Conservation (phyloP, 2,797 vertebrate genomes). For the Mormyrus hasselquistii region DNA sequence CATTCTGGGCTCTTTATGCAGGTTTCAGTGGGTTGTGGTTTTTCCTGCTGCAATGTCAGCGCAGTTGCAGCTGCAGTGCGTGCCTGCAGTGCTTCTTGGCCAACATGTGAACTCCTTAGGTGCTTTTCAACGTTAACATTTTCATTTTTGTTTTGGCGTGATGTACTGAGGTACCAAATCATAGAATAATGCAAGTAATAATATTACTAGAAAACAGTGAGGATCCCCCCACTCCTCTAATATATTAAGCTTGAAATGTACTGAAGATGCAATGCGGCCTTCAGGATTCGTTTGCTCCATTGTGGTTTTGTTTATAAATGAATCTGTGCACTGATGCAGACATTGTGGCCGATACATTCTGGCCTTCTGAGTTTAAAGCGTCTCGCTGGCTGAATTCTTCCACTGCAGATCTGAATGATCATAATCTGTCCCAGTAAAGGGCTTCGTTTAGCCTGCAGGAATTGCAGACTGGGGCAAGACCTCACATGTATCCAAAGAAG, state of each 20-base stretch:
- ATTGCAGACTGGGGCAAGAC: slow-evolving; percentile 45
- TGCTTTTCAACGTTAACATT: not conserved
- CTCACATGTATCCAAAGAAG: slow-evolving; percentile 37
- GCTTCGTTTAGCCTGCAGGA: not conserved
- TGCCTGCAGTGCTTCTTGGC: not conserved
- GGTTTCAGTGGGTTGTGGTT: not conserved
- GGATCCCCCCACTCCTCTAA: not conserved
- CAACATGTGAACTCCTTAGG: not conserved
- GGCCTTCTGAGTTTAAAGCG: not conserved
- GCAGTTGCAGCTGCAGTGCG: not conserved
- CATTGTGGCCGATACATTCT: not conserved
- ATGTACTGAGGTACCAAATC: not conserved
- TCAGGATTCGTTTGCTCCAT: not conserved
- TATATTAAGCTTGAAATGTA: not conserved
- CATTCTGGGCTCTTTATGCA: not conserved
- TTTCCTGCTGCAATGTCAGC: not conserved
- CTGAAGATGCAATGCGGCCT: not conserved
- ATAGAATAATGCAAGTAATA: not conserved
- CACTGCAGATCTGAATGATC: not conserved
- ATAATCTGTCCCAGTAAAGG: not conserved
- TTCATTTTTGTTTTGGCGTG: not conserved
- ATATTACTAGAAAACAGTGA: not conserved
- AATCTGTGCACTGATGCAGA: not conserved
- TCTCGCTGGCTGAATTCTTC: not conserved
- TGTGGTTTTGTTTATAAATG: not conserved